These are phyloP conservation scores for Trissolcus brochymenae DNA, from an alignment of 2,888 invertebrate species.

Conservation along the genomic window DNA sequence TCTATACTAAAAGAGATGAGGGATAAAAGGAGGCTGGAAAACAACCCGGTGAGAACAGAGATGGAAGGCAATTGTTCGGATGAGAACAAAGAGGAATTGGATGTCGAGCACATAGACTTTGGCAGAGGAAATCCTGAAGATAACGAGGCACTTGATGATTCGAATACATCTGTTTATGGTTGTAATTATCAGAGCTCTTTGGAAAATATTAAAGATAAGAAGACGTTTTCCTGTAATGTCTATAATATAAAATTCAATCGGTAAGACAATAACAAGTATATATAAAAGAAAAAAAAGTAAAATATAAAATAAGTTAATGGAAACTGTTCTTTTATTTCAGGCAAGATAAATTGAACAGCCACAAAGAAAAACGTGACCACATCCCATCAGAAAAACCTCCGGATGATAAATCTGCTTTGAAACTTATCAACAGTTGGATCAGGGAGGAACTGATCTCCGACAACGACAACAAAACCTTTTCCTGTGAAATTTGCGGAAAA, in stretches of 20 bases:
- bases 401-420: slow-evolving; percentile 66
- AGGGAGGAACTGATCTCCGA: slow-evolving; percentile 68
- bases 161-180: slow-evolving; percentile 39
- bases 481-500: slow-evolving; percentile 67
- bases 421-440: slow-evolving; percentile 70
- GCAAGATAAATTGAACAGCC: slow-evolving; percentile 63
- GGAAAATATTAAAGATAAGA: slow-evolving; percentile 59
- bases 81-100: slow-evolving; percentile 5
- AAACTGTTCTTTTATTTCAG: background rate
- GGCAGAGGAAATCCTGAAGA: slow-evolving; percentile 16
- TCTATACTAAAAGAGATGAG: slow-evolving; percentile 68
- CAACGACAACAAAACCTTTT: slow-evolving; percentile 66
- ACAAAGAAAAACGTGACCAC: slow-evolving; percentile 62
- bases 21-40: slow-evolving; percentile 63
- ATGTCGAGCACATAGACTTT: slow-evolving; percentile 10
- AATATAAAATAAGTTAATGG: background rate
- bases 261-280: background rate
- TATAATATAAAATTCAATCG: slow-evolving; percentile 65
- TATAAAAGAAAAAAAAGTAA: background rate
- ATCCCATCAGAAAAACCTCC: slow-evolving; percentile 62
- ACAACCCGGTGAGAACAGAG: slow-evolving; percentile 20
- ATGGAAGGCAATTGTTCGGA: slow-evolving; percentile 25
- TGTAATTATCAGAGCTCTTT: slow-evolving; percentile 60
- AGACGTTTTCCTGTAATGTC: slow-evolving; percentile 63
- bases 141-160: slow-evolving; percentile 7